Base-by-base conservation (phyloP, 2,797 vertebrate genomes). In the Chaetophractus vellerosus region DNA sequence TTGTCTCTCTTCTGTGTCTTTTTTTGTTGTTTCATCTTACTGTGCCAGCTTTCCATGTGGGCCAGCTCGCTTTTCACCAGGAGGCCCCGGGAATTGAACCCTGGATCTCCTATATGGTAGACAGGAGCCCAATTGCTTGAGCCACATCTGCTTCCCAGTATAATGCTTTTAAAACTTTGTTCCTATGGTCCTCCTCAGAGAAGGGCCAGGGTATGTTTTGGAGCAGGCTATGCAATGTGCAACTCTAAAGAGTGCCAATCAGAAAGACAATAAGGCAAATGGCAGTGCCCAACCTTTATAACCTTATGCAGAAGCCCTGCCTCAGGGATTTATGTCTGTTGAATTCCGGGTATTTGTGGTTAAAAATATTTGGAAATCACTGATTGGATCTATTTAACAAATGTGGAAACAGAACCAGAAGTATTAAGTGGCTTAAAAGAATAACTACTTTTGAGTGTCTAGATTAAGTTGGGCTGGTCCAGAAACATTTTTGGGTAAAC, bases 311-410 rank as follows among this genome's bases (percentile, higher is more conserved):
- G 38, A 66, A 38, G 48, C 8, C 24, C 71, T 48, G 24, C 15
- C 72, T 36, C 14, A 45, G 52, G 33, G 24, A 6, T 19, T 83
- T 3, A 16, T 28, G 7, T 33, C 23, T 81, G 75, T 33, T 6
- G 12, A 71, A 63, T 59, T 50, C 52, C 52, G 45, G 52, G 55
- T 28, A 50, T n/a, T 82, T 59, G 10, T n/a, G 55, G n/a, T 45
- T 87, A 78, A 59, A 64, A 55, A 33, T 31, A 48, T 76, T 75
- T 90, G 52, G 66, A 94, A 94, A 76, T 68, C 55, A 85, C 38
- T 57, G 12, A 84, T 15, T 50, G n/a, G 57, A 48, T 48, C 14
- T 61, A 24, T 79, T 90, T 64, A 82, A 66, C 57, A 84, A 57
- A 31, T 12, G n/a, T 45, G 38, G 28, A 83, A 88, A 88, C 38